Evolutionary conservation across 1,140 invertebrate species (phyloP).

Genomic region (Cherax quadricarinatus): DNA sequence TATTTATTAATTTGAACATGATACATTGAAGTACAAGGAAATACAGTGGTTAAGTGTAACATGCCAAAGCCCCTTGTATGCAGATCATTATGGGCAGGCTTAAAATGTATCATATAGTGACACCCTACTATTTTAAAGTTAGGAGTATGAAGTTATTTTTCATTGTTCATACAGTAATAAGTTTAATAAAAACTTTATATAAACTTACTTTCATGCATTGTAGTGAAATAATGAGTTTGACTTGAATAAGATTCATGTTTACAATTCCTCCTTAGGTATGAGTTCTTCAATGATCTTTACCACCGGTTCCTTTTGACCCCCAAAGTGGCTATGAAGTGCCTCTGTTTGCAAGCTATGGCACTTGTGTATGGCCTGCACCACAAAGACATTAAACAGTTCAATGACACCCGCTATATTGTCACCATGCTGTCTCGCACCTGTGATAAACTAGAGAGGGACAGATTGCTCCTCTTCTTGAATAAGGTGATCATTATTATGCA

Average conservation of each 20-base stretch:
- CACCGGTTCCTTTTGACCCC: constrained; percentile 95
- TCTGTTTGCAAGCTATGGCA: constrained; percentile 96
- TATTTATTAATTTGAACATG: too few species aligned
- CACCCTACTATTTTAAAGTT: too few species aligned
- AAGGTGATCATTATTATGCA: constrained; percentile 77
- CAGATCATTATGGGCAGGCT: too few species aligned
- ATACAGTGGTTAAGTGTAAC: too few species aligned
- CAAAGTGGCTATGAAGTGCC: constrained; percentile 94
- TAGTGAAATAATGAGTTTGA: too few species aligned
- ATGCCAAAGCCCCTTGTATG: too few species aligned
- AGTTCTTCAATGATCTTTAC: constrained; percentile 99
- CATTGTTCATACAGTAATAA: too few species aligned
- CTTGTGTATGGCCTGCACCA: constrained; percentile 97
- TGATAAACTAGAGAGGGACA: constrained; percentile 91
- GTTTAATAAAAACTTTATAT: too few species aligned
- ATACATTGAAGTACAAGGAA: too few species aligned
- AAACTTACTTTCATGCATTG: too few species aligned
- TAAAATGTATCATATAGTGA: too few species aligned
- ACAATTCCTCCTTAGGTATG: constrained; percentile 80
- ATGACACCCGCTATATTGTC: constrained; percentile 97
- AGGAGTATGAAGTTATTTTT: too few species aligned
- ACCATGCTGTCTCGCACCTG: constrained; percentile 94
- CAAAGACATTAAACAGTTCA: constrained; percentile 97
- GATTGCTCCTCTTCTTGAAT: constrained; percentile 90
- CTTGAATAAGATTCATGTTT: constrained; percentile 10